Evolutionary conservation across 2,888 invertebrate species (phyloP).

Genomic region (Oxycera nigricornis): DNA sequence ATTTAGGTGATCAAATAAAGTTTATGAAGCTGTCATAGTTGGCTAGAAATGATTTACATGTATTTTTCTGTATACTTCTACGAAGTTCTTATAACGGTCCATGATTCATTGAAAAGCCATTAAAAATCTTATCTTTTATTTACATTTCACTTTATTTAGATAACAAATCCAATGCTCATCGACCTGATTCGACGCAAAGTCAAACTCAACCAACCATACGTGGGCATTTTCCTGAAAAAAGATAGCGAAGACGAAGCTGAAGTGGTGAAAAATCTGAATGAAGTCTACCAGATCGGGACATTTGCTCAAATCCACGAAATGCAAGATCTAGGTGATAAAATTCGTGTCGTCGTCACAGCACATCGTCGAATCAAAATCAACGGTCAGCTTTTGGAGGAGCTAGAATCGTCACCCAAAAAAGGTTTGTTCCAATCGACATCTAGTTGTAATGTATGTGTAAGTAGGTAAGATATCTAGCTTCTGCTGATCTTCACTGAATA

Average conservation of each 20-base stretch:
- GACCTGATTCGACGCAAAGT: conserved; percentile 92
- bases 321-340: conserved; percentile 90
- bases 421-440: conserved; percentile 9
- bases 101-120: too few relatives aligned
- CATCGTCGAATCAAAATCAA: conserved; percentile 86
- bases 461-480: not conserved
- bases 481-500: not conserved
- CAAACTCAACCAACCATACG: conserved; percentile 94
- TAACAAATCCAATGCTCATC: conserved; percentile 85
- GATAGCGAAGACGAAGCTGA: conserved; percentile 89
- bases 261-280: conserved; percentile 80
- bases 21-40: too few relatives aligned
- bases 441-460: not conserved
- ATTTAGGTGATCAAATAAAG: too few relatives aligned
- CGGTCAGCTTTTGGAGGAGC: conserved; percentile 79
- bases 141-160: conserved; percentile 62
- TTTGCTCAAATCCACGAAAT: conserved; percentile 99
- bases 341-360: conserved; percentile 93
- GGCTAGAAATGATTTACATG: too few relatives aligned
- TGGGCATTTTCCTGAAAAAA: conserved; percentile 95
- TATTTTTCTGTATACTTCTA: too few relatives aligned
- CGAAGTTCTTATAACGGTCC: too few relatives aligned
- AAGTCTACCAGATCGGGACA: conserved; percentile 89
- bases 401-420: conserved; percentile 65
- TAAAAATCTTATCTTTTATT: not conserved